These are phyloP conservation scores for Desmodus rotundus DNA, from an alignment of 2,113 vertebrate species.

Conservation along the genomic window DNA sequence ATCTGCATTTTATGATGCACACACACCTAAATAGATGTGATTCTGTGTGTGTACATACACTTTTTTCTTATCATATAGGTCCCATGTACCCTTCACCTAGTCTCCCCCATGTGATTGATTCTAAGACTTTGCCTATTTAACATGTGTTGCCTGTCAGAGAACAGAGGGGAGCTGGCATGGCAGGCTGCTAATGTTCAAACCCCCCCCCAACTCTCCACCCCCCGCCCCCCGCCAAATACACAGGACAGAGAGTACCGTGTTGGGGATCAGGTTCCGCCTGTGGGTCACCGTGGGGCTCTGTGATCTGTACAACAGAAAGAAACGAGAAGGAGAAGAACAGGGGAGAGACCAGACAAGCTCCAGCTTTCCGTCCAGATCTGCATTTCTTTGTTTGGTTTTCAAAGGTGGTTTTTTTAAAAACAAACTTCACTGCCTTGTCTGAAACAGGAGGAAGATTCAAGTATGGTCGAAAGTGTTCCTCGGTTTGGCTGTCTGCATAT, in stretches of 20 bases:
- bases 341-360: neutral
- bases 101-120: neutral
- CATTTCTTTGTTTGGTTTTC: neutral
- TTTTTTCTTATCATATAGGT: neutral
- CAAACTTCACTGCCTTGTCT: neutral
- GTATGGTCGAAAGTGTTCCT: neutral
- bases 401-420: neutral
- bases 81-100: neutral
- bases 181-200: neutral
- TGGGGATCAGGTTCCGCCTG: neutral
- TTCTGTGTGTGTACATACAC: neutral
- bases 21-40: neutral
- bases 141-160: neutral
- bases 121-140: neutral
- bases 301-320: neutral
- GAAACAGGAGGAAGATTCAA: neutral
- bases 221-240: accelerated
- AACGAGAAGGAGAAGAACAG: neutral
- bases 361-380: neutral
- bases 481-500: neutral
- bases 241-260: neutral
- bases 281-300: neutral
- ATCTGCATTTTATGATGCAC: neutral
- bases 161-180: neutral
- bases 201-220: no score